Base-by-base conservation (phyloP, 2,797 vertebrate species). In the Melanogrammus aeglefinus region DNA sequence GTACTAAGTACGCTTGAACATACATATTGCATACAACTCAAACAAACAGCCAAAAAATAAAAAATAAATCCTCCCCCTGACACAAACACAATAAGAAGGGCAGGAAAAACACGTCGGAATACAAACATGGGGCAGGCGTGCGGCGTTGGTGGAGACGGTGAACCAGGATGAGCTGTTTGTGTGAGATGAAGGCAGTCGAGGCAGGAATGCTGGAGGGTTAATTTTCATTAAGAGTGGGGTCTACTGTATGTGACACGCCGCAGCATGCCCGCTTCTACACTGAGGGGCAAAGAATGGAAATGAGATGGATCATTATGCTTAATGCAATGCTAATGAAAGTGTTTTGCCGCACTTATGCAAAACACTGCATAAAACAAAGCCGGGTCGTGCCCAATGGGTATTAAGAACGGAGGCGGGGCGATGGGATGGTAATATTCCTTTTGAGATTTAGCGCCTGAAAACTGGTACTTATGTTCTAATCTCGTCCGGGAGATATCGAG, bases 271-370 rank as follows among this genome's bases (percentile, higher is more conserved):
- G 18, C 77, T 29, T 77, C 80, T 78, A 83, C 75, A 84, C 82
- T 76, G 75, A 80, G 78, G 79, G 78, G 76, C 74, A 74, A 74
- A 77, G 79, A 72, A 87, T 86, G 82, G 76, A 85, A 85, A 85
- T 84, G 70, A 87, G 81, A 77, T 75, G 75, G 77, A 76, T 87
- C 76, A 82, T 87, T 87, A 86, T 79, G 82, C 33, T 2, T 85
- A 79, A 87, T 82, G 84, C 75, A 75, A 75, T 76, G 79, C 87
- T 89, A 87, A 86, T 85, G 75, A 84, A 85, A 84, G 79, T 76
- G 75, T 83, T 89, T 86, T 86, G 86, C 84, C 83, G 79, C 85
- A 81, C 69, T 88, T 84, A 80, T 77, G 82, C 47, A 81, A 73
- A 82, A 79, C 31, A 51, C 1, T 27, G 35, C 38, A 36, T 72